A percentile compares a stretch with the other conserved stretches of the same genome.
Conservation (phyloP, 92 coral and sea anemone species). For the Anthopleura xanthogrammica region DNA sequence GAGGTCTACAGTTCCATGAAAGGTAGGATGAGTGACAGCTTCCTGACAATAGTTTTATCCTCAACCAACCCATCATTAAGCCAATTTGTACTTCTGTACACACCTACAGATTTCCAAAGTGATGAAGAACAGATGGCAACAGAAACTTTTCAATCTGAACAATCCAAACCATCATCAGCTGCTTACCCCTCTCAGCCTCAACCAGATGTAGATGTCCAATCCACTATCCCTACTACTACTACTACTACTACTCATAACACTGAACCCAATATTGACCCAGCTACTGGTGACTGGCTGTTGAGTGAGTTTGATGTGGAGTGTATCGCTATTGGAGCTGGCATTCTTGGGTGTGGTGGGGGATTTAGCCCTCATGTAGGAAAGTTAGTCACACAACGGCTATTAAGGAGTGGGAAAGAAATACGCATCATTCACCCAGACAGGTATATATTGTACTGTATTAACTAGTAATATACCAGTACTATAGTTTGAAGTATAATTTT, state of each 20-base stretch:
- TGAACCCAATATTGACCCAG: slow-evolving; percentile 71
- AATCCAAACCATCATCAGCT: background rate
- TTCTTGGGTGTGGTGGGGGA: slow-evolving; percentile 98
- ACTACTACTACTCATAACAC: background rate
- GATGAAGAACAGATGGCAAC: background rate
- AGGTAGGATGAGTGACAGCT: background rate
- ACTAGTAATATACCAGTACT: no score
- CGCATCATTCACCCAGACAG: slow-evolving; percentile 88
- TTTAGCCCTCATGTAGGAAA: slow-evolving; percentile 86
- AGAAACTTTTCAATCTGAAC: background rate
- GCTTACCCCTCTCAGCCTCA: background rate
- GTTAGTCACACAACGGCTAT: slow-evolving; percentile 43
- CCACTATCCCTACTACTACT: background rate
- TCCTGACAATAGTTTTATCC: background rate
- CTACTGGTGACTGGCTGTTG: slow-evolving; percentile 79
- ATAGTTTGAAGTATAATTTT: no score
- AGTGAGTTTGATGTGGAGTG: slow-evolving; percentile 86
- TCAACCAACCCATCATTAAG: background rate
- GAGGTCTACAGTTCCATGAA: background rate
- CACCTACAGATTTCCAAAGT: background rate
- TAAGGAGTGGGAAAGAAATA: slow-evolving; percentile 61
- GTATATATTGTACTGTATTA: slow-evolving; percentile 25
- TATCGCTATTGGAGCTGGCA: slow-evolving; percentile 93
- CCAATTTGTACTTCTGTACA: background rate
- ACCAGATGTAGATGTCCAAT: background rate